Conservation (phyloP, 2,113 vertebrate species). For the Pseudonaja textilis region DNA sequence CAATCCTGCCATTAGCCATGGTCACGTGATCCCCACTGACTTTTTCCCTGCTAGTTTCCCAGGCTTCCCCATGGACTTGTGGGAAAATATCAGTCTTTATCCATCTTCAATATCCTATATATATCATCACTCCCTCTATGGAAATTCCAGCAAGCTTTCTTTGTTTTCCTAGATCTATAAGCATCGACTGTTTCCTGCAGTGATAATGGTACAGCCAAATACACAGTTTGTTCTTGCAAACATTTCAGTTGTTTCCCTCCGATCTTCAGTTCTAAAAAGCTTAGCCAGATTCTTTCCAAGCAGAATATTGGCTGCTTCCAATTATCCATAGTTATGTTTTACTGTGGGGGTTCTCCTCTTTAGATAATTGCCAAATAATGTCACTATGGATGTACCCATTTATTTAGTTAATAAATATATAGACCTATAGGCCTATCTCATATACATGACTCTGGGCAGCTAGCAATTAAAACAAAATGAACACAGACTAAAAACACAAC, state of each 20-base stretch:
- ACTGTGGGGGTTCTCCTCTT: neutral
- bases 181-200: neutral
- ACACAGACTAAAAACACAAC: neutral
- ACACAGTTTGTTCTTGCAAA: neutral
- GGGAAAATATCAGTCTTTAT: neutral
- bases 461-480: neutral
- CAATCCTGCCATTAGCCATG: too few species aligned
- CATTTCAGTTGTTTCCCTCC: neutral
- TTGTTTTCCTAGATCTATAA: neutral
- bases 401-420: neutral
- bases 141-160: neutral
- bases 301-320: neutral
- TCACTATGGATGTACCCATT: neutral
- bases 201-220: neutral
- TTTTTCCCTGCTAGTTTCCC: neutral
- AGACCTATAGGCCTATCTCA: neutral
- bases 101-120: neutral
- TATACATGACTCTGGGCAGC: neutral
- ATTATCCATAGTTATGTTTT: neutral
- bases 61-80: too few species aligned
- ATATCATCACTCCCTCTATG: neutral
- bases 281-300: neutral
- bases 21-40: neutral
- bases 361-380: neutral
- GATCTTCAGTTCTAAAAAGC: neutral